Base-by-base conservation (phyloP, 2,113 vertebrate species). In the Equus quagga region DNA sequence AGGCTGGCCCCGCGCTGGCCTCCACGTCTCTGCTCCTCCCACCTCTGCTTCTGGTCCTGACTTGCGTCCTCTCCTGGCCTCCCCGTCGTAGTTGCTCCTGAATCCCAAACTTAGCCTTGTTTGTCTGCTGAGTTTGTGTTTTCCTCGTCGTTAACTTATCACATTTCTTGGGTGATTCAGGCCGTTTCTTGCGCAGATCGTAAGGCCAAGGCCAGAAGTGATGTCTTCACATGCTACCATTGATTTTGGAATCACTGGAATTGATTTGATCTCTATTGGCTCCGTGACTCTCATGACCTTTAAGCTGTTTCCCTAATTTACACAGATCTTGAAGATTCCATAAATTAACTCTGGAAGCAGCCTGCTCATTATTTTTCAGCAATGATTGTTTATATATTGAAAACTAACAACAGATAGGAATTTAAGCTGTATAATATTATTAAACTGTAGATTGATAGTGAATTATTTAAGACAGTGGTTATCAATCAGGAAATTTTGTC, bases 331-430 rank as follows among this genome's bases (percentile, higher is more conserved):
- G 26, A 76, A 89, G 13, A 36, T 85, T 78, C 44, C n/a, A 36
- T 60, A 80, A 18, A 62, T 95, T 24, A 79, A 67, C 36, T 93
- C 89, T 33, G 2, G 41, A 91, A 94, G 2, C 13, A 73, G 1
- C 26, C n/a, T 54, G 15, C 33, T 76, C 28, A 75, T 87, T 94
- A 73, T 85, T 97, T 87, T 91, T 36, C 2, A 90, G 17, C 85
- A 91, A 10, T 67, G 6, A 62, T 46, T 54, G 83, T 75, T 69
- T 88, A 73, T 87, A 75, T 49, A 79, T 80, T 92, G 5, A 88
- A 95, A 95, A 88, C 0, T 85, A 73, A 44, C 64, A 49, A 36
- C 15, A 89, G 23, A 4, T 73, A 64, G 18, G 2, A 67, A 83
- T 96, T 92, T 80, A 72, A 54, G 5, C 83, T 78, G 58, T 1